These are phyloP conservation scores for Selene dorsalis DNA, from an alignment of 2,797 vertebrate genomes.

Conservation along the genomic window DNA sequence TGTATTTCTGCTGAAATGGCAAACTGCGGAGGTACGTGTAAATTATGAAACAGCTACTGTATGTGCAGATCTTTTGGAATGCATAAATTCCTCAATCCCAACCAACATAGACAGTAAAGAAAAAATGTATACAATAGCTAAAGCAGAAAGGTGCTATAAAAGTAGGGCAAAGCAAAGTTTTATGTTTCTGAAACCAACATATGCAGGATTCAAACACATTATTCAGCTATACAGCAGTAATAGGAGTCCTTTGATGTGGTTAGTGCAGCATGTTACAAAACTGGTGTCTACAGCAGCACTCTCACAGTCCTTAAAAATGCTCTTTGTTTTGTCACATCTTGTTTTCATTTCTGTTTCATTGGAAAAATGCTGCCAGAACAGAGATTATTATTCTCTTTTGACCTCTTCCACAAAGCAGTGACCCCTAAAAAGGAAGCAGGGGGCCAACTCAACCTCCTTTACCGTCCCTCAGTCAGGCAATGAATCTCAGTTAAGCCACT, in stretches of 20 bases:
- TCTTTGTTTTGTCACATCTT: slow-evolving; percentile 22
- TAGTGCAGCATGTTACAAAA: not conserved
- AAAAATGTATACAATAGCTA: not conserved
- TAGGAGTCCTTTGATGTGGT: slow-evolving; percentile 15
- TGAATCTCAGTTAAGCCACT: not conserved
- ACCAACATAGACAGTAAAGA: not conserved
- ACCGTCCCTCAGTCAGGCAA: not conserved
- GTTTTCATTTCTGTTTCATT: slow-evolving; percentile 15
- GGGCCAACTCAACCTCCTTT: not conserved
- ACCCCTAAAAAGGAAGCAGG: slow-evolving; percentile 4
- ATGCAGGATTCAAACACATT: not conserved
- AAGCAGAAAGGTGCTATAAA: not conserved
- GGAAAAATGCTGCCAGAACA: slow-evolving; percentile 5
- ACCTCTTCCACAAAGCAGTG: slow-evolving; percentile 36
- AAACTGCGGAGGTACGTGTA: slow-evolving; percentile 74
- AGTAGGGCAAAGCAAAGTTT: slow-evolving; percentile 4
- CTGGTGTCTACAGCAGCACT: slow-evolving; percentile 1
- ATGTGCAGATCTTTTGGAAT: not conserved
- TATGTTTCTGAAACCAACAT: not conserved
- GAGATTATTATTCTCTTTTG: slow-evolving; percentile 21
- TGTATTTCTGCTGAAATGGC: slow-evolving; percentile 76
- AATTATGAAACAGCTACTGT: not conserved
- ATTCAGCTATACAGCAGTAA: not conserved
- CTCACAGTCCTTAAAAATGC: not conserved
- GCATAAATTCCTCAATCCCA: not conserved